Conservation (phyloP, 2,113 vertebrate species). For the Cochlearius cochlearius region DNA sequence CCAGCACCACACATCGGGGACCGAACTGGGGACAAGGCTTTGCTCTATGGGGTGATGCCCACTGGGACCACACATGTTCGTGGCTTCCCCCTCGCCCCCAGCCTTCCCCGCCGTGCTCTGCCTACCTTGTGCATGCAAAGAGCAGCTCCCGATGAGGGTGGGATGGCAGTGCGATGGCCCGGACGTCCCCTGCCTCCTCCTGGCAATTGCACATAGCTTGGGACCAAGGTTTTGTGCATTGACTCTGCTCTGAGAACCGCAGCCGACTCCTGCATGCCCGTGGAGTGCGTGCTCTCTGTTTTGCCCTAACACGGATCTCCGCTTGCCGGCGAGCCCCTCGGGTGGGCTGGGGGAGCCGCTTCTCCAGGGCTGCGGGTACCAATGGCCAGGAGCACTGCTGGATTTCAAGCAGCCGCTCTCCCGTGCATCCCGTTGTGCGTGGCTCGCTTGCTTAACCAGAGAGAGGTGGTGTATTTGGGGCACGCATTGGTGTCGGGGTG, state of each 20-base stretch:
- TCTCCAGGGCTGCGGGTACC: rapidly evolving
- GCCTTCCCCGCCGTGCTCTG: rapidly evolving
- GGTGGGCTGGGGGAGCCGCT: background rate
- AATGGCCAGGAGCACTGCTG: rapidly evolving
- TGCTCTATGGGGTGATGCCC: background rate
- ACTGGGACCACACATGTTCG: rapidly evolving
- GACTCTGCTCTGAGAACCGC: background rate
- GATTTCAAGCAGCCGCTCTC: rapidly evolving
- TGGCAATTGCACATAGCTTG: background rate
- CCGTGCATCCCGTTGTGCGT: rapidly evolving
- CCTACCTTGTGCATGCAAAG: background rate
- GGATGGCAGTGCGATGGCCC: rapidly evolving
- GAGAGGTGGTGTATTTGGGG: rapidly evolving
- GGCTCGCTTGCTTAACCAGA: rapidly evolving
- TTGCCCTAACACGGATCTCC: rapidly evolving
- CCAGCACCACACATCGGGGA: rapidly evolving
- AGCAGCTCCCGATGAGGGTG: background rate
- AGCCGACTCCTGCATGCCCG: rapidly evolving
- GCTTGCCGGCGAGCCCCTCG: rapidly evolving
- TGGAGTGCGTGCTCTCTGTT: rapidly evolving
- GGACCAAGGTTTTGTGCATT: background rate
- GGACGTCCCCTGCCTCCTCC: rapidly evolving
- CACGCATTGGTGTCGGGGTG: rapidly evolving
- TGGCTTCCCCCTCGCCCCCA: too few relatives aligned
- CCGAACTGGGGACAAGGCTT: background rate